Conservation (phyloP, 1,140 invertebrate species). For the Octopus bimaculoides region DNA sequence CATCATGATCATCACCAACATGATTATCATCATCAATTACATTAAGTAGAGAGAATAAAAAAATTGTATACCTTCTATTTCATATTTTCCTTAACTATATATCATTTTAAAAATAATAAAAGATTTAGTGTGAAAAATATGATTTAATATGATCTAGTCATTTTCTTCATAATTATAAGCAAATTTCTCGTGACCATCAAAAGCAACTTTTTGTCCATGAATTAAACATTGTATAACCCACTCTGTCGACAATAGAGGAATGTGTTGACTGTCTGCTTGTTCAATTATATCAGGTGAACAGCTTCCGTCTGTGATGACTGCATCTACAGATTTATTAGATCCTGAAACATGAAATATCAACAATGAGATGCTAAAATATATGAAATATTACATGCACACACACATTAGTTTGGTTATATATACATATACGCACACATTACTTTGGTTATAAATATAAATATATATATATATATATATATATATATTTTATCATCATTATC, state of each 20-base stretch:
- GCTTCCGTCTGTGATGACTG: conserved; percentile 40
- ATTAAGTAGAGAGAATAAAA: no score
- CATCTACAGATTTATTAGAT: conserved; percentile 25
- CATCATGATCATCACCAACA: no score
- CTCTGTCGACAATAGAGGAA: conserved; percentile 54
- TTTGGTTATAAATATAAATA: no score
- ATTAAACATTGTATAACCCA: conserved; percentile 58
- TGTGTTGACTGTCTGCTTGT: conserved; percentile 32
- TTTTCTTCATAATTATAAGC: conserved; percentile 38
- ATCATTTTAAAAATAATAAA: no score
- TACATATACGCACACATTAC: not conserved
- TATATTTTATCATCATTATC: no score
- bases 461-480: no score
- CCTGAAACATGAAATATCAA: conserved; percentile 12
- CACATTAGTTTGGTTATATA: not conserved
- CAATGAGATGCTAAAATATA: not conserved
- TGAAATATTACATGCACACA: not conserved
- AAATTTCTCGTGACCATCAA: conserved; percentile 44
- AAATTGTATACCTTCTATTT: no score
- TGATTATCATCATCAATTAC: no score
- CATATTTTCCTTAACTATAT: no score
- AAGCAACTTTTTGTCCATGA: conserved; percentile 42
- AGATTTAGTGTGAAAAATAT: not conserved
- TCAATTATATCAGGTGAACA: conserved; percentile 36
- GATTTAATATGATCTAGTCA: not conserved